Percentiles rank a stretch among this genome's conserved stretches.
Conservation (phyloP, 2,888 invertebrate genomes). For the Zygaena filipendulae region DNA sequence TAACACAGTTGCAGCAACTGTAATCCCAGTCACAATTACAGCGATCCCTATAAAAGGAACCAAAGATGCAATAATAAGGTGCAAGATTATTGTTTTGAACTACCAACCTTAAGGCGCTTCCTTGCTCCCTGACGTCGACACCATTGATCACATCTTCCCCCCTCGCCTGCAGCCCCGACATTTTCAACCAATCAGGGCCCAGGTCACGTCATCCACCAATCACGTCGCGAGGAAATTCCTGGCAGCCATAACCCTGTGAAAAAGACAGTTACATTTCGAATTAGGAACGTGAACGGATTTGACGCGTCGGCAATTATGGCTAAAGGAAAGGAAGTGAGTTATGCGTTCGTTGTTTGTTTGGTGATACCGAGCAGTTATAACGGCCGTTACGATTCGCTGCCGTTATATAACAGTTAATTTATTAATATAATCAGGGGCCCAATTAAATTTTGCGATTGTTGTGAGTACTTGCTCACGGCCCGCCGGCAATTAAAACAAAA, state of each 20-base stretch:
- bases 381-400: constrained; percentile 17
- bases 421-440: neutral
- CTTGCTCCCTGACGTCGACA: constrained; percentile 58
- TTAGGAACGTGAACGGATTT: constrained; percentile 24
- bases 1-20: too few species aligned
- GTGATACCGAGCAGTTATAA: too few species aligned
- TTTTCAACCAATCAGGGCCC: constrained; percentile 37
- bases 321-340: constrained; percentile 23
- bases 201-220: constrained; percentile 29
- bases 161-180: constrained; percentile 58
- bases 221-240: constrained; percentile 6
- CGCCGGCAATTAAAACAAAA: too few species aligned
- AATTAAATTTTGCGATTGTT: too few species aligned
- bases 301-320: constrained; percentile 26
- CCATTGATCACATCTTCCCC: constrained; percentile 54
- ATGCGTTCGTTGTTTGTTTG: constrained; percentile 4
- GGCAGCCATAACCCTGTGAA: constrained; percentile 7
- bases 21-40: too few species aligned
- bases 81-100: too few species aligned
- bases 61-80: too few species aligned
- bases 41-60: too few species aligned
- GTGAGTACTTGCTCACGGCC: too few species aligned
- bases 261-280: constrained; percentile 23
- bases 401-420: constrained; percentile 34
- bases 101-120: constrained; percentile 57